Conservation (phyloP, 2,797 vertebrate genomes). For the Lithobates sylvaticus region DNA sequence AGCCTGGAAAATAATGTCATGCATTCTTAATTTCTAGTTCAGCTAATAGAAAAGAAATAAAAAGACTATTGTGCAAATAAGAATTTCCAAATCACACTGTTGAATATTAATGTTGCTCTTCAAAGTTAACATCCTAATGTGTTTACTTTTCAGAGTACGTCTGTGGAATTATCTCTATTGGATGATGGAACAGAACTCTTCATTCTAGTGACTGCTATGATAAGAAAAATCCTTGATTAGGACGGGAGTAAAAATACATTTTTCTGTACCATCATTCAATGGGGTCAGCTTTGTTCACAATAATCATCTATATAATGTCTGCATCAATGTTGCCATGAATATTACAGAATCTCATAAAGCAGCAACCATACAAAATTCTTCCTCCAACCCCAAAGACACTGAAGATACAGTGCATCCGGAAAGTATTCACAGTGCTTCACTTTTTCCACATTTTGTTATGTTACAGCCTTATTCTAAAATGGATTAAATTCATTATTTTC, state of each 20-base stretch:
- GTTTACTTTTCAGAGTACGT: constrained; percentile 55
- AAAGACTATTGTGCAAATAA: constrained; percentile 59
- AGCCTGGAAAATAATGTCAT: constrained; percentile 58
- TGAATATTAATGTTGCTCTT: constrained; percentile 62
- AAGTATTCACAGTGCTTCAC: no score
- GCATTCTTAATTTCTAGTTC: constrained; percentile 60
- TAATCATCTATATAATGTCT: neutral
- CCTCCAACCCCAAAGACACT: no score
- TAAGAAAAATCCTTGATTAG: constrained; percentile 38
- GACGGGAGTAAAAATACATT: neutral
- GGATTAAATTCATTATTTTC: no score
- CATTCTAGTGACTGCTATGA: constrained; percentile 27
- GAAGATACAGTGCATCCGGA: neutral
- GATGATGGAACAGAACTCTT: constrained; percentile 51
- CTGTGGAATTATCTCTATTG: constrained; percentile 59
- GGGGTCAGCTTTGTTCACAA: neutral
- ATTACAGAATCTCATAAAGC: neutral
- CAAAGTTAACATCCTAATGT: constrained; percentile 61
- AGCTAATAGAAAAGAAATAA: constrained; percentile 50
- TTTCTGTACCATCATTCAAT: constrained; percentile 12
- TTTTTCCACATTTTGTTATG: no score
- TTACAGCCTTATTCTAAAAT: no score
- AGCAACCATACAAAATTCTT: no score
- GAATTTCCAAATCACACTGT: constrained; percentile 55
- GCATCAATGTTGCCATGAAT: neutral